Evolutionary conservation across 2,113 vertebrate species (phyloP).

Genomic region (Myrmophylax atrothorax): DNA sequence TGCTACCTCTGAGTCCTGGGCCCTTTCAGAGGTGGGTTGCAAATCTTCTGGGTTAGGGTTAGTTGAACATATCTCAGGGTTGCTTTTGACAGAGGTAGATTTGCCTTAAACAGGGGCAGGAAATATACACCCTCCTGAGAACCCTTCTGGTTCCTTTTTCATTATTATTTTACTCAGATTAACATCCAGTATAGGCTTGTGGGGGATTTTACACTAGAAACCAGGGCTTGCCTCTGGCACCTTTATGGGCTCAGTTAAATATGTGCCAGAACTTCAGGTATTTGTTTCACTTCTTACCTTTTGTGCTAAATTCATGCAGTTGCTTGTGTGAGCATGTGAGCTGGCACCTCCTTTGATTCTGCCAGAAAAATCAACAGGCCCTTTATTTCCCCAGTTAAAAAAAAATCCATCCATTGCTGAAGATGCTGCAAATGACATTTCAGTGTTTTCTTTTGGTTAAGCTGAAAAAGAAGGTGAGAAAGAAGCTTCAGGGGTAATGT

Average conservation of each 20-base stretch:
- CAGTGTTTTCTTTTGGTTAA: background rate
- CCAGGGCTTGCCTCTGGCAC: background rate
- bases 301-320: background rate
- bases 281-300: background rate
- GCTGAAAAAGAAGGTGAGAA: background rate
- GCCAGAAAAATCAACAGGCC: background rate
- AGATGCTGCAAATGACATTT: background rate
- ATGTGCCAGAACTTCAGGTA: background rate
- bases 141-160: background rate
- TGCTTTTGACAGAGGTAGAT: background rate
- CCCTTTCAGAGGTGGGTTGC: background rate
- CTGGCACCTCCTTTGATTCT: background rate
- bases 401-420: background rate
- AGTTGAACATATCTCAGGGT: background rate
- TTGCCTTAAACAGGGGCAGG: background rate
- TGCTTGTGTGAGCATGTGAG: background rate
- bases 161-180: background rate
- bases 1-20: background rate
- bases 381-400: background rate
- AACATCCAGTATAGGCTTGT: background rate
- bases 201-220: background rate
- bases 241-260: background rate
- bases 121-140: background rate
- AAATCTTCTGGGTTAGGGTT: background rate
- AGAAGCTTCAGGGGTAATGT: background rate